Percentiles rank a stretch among this genome's conserved stretches.
phyloP scores from a whole-genome alignment of 2,113 vertebrate species.

The Pyrgilauda ruficollis region DNA sequence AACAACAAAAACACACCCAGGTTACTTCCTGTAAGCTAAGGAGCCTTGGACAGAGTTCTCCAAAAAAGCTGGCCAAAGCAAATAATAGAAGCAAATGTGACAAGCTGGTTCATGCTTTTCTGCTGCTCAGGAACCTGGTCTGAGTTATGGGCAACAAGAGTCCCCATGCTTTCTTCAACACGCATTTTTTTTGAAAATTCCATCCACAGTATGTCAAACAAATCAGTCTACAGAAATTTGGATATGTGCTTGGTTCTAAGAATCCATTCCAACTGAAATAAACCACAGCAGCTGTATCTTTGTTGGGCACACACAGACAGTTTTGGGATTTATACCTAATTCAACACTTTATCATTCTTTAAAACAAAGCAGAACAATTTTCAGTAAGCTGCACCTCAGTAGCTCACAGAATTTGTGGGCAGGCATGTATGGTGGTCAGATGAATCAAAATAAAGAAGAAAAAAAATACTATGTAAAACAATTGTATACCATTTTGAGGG shows the following conservation, averaged over 20 bases:
- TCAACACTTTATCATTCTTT: not conserved
- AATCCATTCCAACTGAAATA: not conserved
- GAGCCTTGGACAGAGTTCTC: not conserved
- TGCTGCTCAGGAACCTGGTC: not conserved
- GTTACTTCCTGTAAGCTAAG: not conserved
- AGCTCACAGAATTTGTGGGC: not conserved
- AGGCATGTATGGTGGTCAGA: not conserved
- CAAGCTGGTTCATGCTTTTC: not conserved
- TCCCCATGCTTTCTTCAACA: not conserved
- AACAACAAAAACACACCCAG: not conserved
- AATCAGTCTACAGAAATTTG: not conserved
- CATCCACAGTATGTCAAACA: not conserved
- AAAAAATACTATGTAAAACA: not conserved
- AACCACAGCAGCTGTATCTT: not conserved
- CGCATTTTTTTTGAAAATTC: not conserved
- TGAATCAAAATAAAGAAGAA: not conserved
- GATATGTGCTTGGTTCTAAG: not conserved
- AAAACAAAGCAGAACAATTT: not conserved
- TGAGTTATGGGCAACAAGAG: not conserved
- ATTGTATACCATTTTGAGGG: slow-evolving; percentile 81
- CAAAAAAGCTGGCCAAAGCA: not conserved
- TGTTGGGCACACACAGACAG: not conserved
- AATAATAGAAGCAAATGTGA: not conserved
- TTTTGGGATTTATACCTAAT: not conserved
- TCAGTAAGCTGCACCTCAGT: not conserved